phyloP scores from a whole-genome alignment of 2,797 vertebrate species.

The Cephalopachus bancanus region DNA sequence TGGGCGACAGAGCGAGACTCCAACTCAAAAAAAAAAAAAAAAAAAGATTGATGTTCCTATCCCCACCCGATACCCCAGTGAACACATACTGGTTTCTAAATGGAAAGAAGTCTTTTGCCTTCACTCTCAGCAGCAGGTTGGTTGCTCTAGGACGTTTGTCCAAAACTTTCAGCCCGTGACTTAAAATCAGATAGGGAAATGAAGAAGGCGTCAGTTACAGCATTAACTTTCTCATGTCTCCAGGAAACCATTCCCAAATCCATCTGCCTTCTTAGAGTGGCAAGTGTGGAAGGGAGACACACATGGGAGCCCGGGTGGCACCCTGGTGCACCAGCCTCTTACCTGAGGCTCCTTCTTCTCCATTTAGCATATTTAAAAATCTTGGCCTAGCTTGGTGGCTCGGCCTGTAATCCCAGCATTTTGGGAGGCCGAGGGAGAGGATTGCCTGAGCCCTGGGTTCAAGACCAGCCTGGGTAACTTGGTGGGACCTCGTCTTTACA shows the following conservation, averaged over 20 bases:
- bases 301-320: neutral
- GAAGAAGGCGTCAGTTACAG: neutral
- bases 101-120: neutral
- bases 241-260: neutral
- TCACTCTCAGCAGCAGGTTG: neutral
- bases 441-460: too few relatives aligned
- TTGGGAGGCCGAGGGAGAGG: too few relatives aligned
- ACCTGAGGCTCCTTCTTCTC: neutral
- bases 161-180: neutral
- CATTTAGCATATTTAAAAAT: neutral
- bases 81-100: neutral
- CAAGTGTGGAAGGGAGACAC: neutral
- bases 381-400: neutral
- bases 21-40: too few relatives aligned
- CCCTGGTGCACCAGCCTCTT: neutral
- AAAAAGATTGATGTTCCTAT: neutral
- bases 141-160: neutral
- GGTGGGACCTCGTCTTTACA: too few relatives aligned
- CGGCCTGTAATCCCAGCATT: neutral
- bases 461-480: too few relatives aligned
- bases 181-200: neutral
- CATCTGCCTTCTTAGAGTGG: neutral
- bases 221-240: neutral
- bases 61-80: neutral
- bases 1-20: too few relatives aligned